Percentiles rank a stretch among this genome's conserved stretches.
These are phyloP conservation scores for Tragelaphus buxtoni DNA, from an alignment of 2,113 vertebrate species.

Conservation along the genomic window DNA sequence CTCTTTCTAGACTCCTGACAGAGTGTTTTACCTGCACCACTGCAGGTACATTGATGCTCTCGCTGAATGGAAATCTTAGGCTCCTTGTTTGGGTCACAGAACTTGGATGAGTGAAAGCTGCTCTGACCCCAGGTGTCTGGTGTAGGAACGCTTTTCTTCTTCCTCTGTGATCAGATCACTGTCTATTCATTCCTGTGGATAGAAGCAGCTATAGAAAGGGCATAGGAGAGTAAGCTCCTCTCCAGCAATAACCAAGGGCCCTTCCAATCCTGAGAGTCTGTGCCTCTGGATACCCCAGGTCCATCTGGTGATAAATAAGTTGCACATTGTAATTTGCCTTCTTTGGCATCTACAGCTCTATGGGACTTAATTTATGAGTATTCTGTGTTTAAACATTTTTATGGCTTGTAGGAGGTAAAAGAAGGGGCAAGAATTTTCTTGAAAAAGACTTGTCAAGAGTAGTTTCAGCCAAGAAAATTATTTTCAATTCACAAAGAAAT, in stretches of 20 bases:
- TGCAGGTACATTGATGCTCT: neutral
- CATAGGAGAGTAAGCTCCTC: neutral
- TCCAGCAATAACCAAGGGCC: neutral
- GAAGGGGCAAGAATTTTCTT: neutral
- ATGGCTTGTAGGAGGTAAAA: neutral
- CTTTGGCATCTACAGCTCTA: neutral
- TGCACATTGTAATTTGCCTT: neutral
- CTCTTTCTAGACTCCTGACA: neutral
- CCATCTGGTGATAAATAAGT: neutral
- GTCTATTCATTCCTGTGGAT: neutral
- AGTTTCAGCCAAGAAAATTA: constrained; percentile 10
- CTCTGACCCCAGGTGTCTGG: neutral
- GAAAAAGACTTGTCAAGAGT: constrained; percentile 10
- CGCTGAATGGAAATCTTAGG: neutral
- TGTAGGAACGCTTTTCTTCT: neutral
- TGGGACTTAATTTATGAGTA: neutral
- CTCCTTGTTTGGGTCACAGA: neutral
- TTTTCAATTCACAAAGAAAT: neutral
- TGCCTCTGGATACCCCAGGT: neutral
- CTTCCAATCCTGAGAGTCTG: neutral
- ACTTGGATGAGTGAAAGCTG: neutral
- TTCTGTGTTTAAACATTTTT: constrained; percentile 27
- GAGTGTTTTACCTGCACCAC: neutral
- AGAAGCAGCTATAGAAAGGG: neutral
- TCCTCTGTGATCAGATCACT: neutral